phyloP scores from a whole-genome alignment of 1,140 invertebrate genomes.

The Hestina assimilis region DNA sequence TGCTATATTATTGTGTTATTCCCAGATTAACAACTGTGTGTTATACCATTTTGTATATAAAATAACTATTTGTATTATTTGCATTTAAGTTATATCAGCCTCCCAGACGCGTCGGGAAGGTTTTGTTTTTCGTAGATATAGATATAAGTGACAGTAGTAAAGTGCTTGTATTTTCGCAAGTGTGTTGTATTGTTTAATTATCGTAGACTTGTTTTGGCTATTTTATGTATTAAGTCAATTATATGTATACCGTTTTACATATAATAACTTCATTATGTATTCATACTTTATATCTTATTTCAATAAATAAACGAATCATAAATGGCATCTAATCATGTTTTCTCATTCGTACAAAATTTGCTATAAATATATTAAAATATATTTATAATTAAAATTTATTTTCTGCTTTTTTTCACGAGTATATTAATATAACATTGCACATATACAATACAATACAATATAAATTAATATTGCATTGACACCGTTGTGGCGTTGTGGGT shows the following conservation, averaged over 20 bases:
- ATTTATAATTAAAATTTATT: no score
- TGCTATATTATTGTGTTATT: conserved; percentile 55
- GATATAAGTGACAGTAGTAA: conserved; percentile 29
- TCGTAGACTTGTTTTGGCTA: conserved; percentile 65
- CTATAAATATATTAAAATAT: no score
- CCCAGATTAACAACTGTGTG: conserved; percentile 61
- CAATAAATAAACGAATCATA: no score
- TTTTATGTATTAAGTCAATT: conserved; percentile 56
- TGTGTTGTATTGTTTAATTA: conserved; percentile 7
- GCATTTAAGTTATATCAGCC: conserved; percentile 22
- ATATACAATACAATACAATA: no score
- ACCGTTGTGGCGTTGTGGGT: no score
- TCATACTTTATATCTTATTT: no score
- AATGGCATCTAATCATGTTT: no score
- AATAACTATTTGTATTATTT: conserved; percentile 16
- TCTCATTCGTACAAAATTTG: no score
- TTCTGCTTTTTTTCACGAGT: no score
- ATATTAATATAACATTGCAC: no score
- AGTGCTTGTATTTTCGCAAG: conserved; percentile 24
- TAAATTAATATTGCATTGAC: no score
- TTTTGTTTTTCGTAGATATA: conserved; percentile 26
- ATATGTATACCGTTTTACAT: conserved; percentile 12
- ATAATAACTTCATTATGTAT: neutral
- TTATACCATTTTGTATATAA: conserved; percentile 28
- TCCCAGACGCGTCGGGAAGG: conserved; percentile 41